Evolutionary conservation across 2,113 vertebrate species (phyloP), one percentile per base, ranked within the genome.

Genomic region (Chitala chitala): DNA sequence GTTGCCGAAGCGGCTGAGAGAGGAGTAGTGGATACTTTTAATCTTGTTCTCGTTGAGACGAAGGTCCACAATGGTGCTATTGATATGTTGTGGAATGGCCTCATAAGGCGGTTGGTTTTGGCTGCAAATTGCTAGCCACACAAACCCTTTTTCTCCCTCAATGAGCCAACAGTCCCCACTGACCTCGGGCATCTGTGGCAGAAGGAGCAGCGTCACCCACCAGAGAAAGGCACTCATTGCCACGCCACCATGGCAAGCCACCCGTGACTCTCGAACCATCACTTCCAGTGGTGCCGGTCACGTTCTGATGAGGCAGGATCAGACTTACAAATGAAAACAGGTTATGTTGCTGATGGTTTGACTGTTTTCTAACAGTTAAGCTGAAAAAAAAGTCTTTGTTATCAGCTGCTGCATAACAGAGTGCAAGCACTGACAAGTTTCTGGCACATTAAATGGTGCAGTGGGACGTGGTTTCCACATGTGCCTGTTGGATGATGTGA

Each of bases 61-160:
- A 84, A 99, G 88, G 81, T 99, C 97, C 89, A 98, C 93, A 1
- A 99, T 94, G 65, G 95, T 98, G 91, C 89, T 97, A 91, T 99
- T 99, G 77, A 99, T 98, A 79, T 99, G 97, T 78, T 94, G 85
- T 1, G 97, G 97, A 78, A 98, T 97, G 80, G 94, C 91, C 87
- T 99, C 97, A 0, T 96, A 99, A 0, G 97, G 96, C 0, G 96
- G 97, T 87, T 99, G 97, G 91, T 98, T 98, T 88, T 96, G 95
- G 83, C 97, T 99, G 89, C 97, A 99, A 86, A 99, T 99, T 38
- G 97, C 97, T 86, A 99, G 85, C 97, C 97, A 99, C 81, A 99
- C 97, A 0, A 98, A 99, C 79, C 97, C 97, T 82, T 98, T 99
- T 85, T 99, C 97, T 0, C 97, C 97, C 82, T 99, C 97, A 0